Evolutionary conservation across 2,797 vertebrate genomes (phyloP).

Genomic region (Mormyrops attenuatus): DNA sequence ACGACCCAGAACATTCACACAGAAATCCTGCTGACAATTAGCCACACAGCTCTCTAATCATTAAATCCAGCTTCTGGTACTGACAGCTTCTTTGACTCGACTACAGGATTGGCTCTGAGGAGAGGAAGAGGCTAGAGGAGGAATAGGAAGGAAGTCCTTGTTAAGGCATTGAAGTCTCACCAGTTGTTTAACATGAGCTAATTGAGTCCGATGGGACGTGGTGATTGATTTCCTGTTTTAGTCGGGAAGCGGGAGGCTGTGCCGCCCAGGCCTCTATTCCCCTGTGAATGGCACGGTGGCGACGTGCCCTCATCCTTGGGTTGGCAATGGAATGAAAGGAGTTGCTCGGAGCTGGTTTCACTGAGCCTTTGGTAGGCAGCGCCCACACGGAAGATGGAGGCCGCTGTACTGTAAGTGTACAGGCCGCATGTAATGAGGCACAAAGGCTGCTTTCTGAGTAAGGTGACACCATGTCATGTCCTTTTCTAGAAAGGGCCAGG

Average conservation of each 20-base stretch:
- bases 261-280: neutral
- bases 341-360: neutral
- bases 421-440: neutral
- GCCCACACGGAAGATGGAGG: neutral
- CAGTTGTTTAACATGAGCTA: slow-evolving; percentile 62
- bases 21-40: neutral
- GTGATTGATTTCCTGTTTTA: slow-evolving; percentile 46
- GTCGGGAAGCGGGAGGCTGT: slow-evolving; percentile 23
- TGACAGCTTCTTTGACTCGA: neutral
- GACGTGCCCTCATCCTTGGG: neutral
- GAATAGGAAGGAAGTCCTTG: slow-evolving; percentile 14
- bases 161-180: slow-evolving; percentile 42
- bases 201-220: slow-evolving; percentile 67
- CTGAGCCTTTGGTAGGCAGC: neutral
- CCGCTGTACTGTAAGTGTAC: neutral
- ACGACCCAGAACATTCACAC: neutral
- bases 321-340: neutral
- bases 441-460: neutral
- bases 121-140: neutral
- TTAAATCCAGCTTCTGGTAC: neutral
- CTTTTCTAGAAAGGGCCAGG: neutral
- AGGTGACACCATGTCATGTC: neutral
- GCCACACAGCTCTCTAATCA: neutral
- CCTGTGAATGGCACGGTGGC: too few species aligned
- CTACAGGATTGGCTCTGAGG: neutral